Conservation (phyloP, 1,140 invertebrate genomes). For the Drosophila lini region DNA sequence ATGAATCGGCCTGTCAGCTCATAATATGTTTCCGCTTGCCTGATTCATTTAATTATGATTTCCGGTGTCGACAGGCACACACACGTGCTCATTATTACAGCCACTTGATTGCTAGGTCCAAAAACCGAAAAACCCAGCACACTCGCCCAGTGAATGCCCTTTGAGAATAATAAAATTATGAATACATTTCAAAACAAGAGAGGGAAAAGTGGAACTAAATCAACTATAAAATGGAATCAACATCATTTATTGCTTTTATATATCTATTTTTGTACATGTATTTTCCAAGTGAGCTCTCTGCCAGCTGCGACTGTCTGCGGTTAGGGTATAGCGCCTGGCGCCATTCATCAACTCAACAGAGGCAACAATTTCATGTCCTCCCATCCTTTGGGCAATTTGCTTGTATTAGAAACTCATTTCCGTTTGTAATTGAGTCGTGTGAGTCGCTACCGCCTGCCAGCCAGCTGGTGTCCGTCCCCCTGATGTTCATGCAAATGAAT, state of each 20-base stretch:
- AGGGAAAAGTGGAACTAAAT: not conserved
- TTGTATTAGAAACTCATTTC: slow-evolving; percentile 78
- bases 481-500: slow-evolving; percentile 41
- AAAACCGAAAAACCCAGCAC: not conserved
- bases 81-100: slow-evolving; percentile 52
- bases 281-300: not conserved
- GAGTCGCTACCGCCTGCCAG: slow-evolving; percentile 22
- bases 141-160: not conserved
- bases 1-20: slow-evolving; percentile 6
- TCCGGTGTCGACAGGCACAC: slow-evolving; percentile 52
- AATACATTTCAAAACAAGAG: not conserved
- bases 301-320: not conserved
- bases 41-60: slow-evolving; percentile 79
- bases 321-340: slow-evolving; percentile 24
- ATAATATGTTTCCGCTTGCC: slow-evolving; percentile 68
- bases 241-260: not conserved
- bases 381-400: slow-evolving; percentile 64
- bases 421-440: slow-evolving; percentile 71
- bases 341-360: slow-evolving; percentile 69
- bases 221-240: not conserved
- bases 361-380: slow-evolving; percentile 56
- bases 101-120: slow-evolving; percentile 52
- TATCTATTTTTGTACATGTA: too few species aligned
- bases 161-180: not conserved
- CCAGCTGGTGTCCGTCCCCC: slow-evolving; percentile 7